These are phyloP conservation scores for Beroe forskalii DNA, from an alignment of 37 sponge, comb jelly and placozoan genomes.

Conservation along the genomic window DNA sequence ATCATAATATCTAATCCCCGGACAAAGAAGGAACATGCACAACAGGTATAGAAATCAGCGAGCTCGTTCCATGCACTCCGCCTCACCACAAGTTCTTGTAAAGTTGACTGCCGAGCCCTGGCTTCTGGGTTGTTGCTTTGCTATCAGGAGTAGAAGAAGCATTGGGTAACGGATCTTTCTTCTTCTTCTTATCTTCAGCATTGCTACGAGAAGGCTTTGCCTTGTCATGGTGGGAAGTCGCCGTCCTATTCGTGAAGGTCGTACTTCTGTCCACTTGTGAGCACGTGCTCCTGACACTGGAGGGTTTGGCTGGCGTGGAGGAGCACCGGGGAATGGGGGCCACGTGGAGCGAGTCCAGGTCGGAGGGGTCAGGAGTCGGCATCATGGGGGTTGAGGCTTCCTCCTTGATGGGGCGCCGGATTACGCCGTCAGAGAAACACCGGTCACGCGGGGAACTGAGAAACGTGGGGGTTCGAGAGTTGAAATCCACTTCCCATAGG, in stretches of 20 bases:
- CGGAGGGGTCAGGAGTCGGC: background rate
- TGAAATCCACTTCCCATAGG: no score
- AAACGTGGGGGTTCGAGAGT: no score
- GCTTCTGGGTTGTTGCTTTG: background rate
- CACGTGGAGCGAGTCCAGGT: background rate
- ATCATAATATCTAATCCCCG: no score
- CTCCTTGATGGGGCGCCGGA: conserved; percentile 47
- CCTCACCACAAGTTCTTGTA: background rate
- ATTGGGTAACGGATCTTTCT: no score
- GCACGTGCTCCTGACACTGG: background rate
- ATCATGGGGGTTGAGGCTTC: background rate
- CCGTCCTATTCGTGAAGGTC: background rate
- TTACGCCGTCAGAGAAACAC: conserved; percentile 29
- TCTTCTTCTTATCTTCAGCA: background rate
- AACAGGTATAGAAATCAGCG: background rate
- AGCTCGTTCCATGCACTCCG: background rate
- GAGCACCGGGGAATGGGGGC: background rate
- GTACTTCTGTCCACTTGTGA: background rate
- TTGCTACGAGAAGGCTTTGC: background rate
- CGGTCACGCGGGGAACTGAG: conserved; percentile 14
- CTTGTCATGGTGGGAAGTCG: background rate
- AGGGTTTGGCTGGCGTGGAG: conserved; percentile 12
- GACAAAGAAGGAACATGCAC: background rate
- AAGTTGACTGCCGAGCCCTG: background rate
- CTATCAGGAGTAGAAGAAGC: no score